A percentile compares a stretch with the other conserved stretches of the same genome.
phyloP scores from a whole-genome alignment of 2,888 invertebrate species.

The Melangyna quadrimaculata region DNA sequence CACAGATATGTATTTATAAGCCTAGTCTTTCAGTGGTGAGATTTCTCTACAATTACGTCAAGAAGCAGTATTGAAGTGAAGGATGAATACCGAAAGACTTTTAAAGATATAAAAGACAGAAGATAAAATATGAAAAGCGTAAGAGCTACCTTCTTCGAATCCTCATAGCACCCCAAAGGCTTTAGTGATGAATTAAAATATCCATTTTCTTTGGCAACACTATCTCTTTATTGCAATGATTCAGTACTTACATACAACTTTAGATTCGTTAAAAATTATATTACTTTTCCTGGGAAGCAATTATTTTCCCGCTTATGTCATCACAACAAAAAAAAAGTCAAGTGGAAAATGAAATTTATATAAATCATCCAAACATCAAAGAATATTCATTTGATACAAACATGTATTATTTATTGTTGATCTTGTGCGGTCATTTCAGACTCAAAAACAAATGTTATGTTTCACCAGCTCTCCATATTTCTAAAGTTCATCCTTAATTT shows the following conservation, averaged over 20 bases:
- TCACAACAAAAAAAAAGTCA: not conserved
- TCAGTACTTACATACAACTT: not conserved
- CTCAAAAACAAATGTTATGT: not conserved
- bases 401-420: not conserved
- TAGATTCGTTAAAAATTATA: not conserved
- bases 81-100: no score
- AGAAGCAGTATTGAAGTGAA: no score
- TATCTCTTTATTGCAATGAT: not conserved
- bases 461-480: not conserved
- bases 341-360: not conserved
- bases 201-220: not conserved
- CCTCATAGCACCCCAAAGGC: not conserved
- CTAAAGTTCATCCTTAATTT: conserved; percentile 47
- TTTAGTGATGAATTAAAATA: not conserved
- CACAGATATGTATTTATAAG: no score
- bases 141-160: not conserved
- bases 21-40: no score
- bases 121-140: no score
- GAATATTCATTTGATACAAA: not conserved
- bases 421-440: not conserved
- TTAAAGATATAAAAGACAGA: no score
- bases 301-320: not conserved
- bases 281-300: not conserved
- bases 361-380: not conserved
- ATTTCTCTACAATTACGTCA: no score